Evolutionary conservation across 1,140 invertebrate species (phyloP), one percentile per base, ranked within the genome.

Genomic region (Melitaea cinxia): DNA sequence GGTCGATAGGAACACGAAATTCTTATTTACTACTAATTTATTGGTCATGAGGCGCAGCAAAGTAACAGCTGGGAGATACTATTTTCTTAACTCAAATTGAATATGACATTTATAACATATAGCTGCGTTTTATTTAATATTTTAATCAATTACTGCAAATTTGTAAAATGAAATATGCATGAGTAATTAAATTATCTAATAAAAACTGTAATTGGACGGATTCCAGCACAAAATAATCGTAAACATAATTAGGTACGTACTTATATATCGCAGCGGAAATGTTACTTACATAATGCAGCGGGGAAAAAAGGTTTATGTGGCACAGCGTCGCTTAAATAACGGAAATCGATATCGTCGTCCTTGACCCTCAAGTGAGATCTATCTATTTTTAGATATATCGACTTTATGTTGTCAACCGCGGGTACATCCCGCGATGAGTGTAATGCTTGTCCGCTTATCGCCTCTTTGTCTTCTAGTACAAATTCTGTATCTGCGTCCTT

Each of bases 271-370:
- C 74, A 4, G 88, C 83, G 45, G 91, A n/a, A n/a, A n/a, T n/a
- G n/a, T n/a, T n/a, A n/a, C 87, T 89, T 71, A 92, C 91, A 76
- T 23, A 91, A 61, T 14, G 79, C 74, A 4, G 88, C 83, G 45
- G 91, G 89, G 65, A 79, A 89, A 56, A 87, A 88, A 10, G 87
- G 83, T 42, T 85, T 90, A 60, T 87, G 88, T 7, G 86, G 82
- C 58, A 91, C 72, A 33, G 83, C 88, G 66, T 92, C 90, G 67
- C 86, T 91, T n/a, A 85, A 64, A 54, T 92, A 92, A 64, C 89
- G 77, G 39, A 86, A 92, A 62, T 91, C 91, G 14, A 83, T 77
- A 56, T 89, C 85, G 15, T 56, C 74, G n/a, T 91, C 88, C 45
- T 85, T 72, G 26, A 84, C 70, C 54, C 83, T 60, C 1, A 82